phyloP scores from a whole-genome alignment of 2,113 vertebrate species.

The Cyanoliseus patagonus region DNA sequence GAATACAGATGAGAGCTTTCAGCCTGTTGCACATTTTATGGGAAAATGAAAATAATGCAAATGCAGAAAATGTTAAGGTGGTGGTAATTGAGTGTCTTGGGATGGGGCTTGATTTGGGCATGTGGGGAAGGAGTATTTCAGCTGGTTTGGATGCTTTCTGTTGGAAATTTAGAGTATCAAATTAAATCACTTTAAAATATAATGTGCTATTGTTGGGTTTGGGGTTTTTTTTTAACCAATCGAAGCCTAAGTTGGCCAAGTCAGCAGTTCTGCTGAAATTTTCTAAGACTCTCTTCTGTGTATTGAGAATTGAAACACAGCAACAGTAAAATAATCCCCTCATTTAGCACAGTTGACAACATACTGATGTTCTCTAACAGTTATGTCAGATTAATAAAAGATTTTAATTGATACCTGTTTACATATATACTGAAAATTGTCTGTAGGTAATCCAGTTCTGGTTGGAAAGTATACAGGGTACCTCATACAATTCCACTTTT shows the following conservation, averaged over 20 bases:
- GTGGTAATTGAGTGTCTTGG: background rate
- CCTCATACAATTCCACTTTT: background rate
- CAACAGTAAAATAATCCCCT: background rate
- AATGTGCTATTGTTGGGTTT: background rate
- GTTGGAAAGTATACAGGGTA: background rate
- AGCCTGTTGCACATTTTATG: background rate
- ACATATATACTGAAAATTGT: background rate
- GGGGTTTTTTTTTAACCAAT: background rate
- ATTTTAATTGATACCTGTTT: background rate
- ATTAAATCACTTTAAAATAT: background rate
- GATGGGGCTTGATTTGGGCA: background rate
- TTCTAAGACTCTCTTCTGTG: background rate
- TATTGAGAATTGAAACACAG: background rate
- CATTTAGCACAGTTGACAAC: background rate
- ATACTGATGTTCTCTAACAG: background rate
- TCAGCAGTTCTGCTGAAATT: background rate
- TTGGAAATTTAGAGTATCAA: background rate
- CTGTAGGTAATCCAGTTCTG: background rate
- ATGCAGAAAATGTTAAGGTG: background rate
- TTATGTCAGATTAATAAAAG: background rate
- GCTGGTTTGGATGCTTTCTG: background rate
- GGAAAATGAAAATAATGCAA: background rate
- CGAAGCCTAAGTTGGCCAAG: background rate
- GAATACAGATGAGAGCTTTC: background rate
- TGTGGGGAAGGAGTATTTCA: background rate